phyloP scores from a whole-genome alignment of 2,113 vertebrate species.

The Indri indri region DNA sequence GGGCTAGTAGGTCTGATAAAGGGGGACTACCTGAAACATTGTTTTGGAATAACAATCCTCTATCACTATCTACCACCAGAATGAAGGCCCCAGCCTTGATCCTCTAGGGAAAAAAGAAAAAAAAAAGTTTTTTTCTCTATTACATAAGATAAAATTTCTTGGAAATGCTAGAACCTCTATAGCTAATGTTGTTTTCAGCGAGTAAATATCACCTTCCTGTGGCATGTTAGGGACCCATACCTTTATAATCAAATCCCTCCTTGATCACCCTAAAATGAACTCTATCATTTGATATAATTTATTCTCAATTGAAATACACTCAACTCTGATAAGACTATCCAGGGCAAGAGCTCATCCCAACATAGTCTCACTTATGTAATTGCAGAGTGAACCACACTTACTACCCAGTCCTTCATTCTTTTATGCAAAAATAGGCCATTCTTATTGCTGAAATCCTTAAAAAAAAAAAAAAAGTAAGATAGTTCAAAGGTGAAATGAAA shows the following conservation, averaged over 20 bases:
- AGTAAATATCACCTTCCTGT: background rate
- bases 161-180: background rate
- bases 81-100: background rate
- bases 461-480: background rate
- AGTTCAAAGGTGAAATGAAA: background rate
- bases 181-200: background rate
- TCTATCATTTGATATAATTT: background rate
- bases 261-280: background rate
- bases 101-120: background rate
- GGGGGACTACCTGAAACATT: background rate
- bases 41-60: background rate
- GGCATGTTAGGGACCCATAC: too few relatives aligned
- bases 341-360: background rate
- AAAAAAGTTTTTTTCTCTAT: background rate
- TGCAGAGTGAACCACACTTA: background rate
- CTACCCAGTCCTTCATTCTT: background rate
- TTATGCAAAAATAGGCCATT: background rate
- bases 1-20: background rate
- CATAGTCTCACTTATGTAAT: background rate
- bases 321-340: background rate
- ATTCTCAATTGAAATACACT: background rate
- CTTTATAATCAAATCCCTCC: background rate
- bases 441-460: background rate
- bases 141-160: background rate
- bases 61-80: background rate